phyloP scores from a whole-genome alignment of 2,888 invertebrate species.

The Diloba caeruleocephala region DNA sequence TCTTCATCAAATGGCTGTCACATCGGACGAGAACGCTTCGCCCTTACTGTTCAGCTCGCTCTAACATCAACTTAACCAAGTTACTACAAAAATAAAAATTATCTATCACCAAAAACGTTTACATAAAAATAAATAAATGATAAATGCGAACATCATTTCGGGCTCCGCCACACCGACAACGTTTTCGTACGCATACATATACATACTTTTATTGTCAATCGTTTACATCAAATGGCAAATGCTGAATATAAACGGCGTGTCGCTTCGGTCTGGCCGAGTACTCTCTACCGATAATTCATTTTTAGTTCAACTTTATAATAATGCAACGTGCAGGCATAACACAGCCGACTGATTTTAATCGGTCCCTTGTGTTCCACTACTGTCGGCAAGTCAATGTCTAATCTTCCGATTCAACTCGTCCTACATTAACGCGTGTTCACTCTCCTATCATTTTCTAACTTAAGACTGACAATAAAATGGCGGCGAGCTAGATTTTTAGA shows the following conservation, averaged over 20 bases:
- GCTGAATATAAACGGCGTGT: neutral
- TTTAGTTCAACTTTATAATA: neutral
- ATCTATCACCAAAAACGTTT: conserved; percentile 53
- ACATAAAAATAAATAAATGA: conserved; percentile 58
- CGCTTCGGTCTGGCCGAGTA: neutral
- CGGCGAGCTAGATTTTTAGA: too few species aligned
- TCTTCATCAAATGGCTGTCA: neutral
- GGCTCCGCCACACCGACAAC: neutral
- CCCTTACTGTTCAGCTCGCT: neutral
- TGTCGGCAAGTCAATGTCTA: too few species aligned
- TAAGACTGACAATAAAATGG: too few species aligned
- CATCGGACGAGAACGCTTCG: neutral
- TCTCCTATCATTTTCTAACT: too few species aligned
- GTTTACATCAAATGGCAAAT: neutral
- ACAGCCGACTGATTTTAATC: too few species aligned
- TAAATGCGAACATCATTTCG: conserved; percentile 55
- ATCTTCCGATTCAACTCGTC: too few species aligned
- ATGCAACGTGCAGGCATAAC: too few species aligned
- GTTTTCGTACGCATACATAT: neutral
- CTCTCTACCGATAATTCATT: neutral
- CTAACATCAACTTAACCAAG: conserved; percentile 41
- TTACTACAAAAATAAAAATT: conserved; percentile 52
- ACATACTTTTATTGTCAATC: neutral
- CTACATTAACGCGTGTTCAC: too few species aligned
- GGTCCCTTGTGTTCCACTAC: too few species aligned